Evolutionary conservation across 1,140 invertebrate genomes (phyloP), one percentile per base, ranked within the genome.

Genomic region (Orchestia grillus): DNA sequence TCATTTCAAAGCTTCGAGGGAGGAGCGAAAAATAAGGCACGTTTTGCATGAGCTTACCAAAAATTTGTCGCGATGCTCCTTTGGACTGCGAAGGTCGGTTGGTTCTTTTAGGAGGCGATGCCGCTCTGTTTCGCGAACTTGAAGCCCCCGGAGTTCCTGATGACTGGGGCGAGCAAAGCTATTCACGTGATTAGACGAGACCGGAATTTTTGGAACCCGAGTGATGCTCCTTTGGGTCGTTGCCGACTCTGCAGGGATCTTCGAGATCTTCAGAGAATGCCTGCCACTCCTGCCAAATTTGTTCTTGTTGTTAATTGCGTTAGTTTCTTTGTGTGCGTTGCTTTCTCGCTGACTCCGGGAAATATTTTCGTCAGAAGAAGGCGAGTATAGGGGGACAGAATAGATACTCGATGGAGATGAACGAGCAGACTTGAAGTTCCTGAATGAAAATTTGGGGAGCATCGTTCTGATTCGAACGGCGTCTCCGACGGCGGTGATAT

Each of bases 271-370:
- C 41, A 47, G 43, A 94, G 92, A 94, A 45, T 4, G 92, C 44
- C 6, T 0, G 44, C 92, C 92, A 94, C 92, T 94, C 44, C 92
- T 94, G 92, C 44, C 11, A 94, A 94, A 94, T 94, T 94, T 94
- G 92, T 94, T 94, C 44, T 94, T 94, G 92, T 94, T 94, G 92
- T 94, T 94, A 94, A 94, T 94, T 94, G 92, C 92, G 92, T 94
- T 94, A 94, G 92, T 94, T 47, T 47, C 43, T 44, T 44, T 47
- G 92, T 94, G 44, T 47, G 92, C 44, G 6, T 44, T 94, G 92
- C 92, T 44, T 94, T 94, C 92, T 94, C 44, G 92, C 92, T 45
- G 44, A 94, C 44, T 94, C 92, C 40, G 92, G 92, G 92, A 94
- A 94, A 94, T 94, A 45, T 45, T 47, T 94, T 47, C 92, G 43